A percentile compares a stretch with the other conserved stretches of the same genome.
Conservation (phyloP, 2,888 invertebrate species). For the Drosophila paracracens region DNA sequence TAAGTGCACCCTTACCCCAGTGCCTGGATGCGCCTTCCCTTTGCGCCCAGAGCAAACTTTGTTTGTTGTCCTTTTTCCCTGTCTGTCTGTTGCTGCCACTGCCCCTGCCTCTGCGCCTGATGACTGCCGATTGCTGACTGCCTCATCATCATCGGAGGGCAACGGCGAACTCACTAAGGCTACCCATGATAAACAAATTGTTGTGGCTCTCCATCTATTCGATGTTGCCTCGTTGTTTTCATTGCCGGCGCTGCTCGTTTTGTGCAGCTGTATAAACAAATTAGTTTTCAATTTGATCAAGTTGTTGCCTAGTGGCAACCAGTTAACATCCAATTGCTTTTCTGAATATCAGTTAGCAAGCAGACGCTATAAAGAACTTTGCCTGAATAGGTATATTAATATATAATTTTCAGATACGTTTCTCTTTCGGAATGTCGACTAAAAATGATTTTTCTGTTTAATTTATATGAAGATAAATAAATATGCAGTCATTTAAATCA, state of each 20-base stretch:
- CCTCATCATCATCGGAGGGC: slow-evolving; percentile 55
- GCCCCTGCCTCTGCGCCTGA: slow-evolving; percentile 11
- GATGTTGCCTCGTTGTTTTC: slow-evolving; percentile 60
- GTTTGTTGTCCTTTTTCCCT: slow-evolving; percentile 76
- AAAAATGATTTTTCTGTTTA: neutral
- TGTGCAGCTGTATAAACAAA: slow-evolving; percentile 82
- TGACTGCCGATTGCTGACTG: slow-evolving; percentile 18
- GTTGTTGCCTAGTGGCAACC: slow-evolving; percentile 55
- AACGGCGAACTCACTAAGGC: slow-evolving; percentile 62
- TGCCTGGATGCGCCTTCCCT: slow-evolving; percentile 36
- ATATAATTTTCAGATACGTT: neutral
- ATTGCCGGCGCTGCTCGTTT: slow-evolving; percentile 72
- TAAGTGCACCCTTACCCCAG: slow-evolving; percentile 9
- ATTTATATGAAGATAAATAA: neutral
- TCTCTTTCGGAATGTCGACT: neutral
- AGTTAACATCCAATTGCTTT: slow-evolving; percentile 28
- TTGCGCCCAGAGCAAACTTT: slow-evolving; percentile 34
- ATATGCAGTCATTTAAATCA: neutral
- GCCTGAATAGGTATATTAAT: neutral
- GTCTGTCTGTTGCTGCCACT: slow-evolving; percentile 25
- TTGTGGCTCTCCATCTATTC: slow-evolving; percentile 32
- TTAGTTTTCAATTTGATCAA: slow-evolving; percentile 79
- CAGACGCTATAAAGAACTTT: neutral
- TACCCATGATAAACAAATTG: slow-evolving; percentile 79
- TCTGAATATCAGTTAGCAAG: neutral